Base-by-base conservation (phyloP, 2,797 vertebrate genomes). In the Hafferia zeledoni region DNA sequence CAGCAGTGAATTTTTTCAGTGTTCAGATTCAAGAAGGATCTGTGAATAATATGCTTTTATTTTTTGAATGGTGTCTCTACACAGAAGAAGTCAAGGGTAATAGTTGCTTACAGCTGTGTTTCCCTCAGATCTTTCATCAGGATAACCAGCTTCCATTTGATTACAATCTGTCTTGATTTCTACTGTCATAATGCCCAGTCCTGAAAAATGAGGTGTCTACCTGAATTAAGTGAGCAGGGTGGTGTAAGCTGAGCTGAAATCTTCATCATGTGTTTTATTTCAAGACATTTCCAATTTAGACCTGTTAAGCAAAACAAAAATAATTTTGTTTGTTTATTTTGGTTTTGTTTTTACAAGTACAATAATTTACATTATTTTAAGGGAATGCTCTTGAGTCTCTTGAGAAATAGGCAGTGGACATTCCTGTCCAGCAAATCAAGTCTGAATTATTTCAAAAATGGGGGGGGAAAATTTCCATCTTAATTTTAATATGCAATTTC, bases 121-220 rank as follows among this genome's bases (percentile, higher is more conserved):
- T 92, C 47, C 31, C 30, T 50, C 65, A 80, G 67, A 65, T 47
- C 55, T 82, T 92, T 86, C 53, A 28, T 78, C 71, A 67, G 53
- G 71, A 81, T 90, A 90, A 94, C 61, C 75, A 59, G 59, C 59
- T 93, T 91, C 43, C 22, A 8, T 75, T 83, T 67, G 56, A 84
- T 57, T 6, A 59, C 67, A 87, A 31, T 92, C 61, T 91, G 2
- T 94, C 80, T 95, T 92, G 77, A 88, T 96, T 96, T 95, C 28
- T 90, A 24, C 78, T 39, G 28, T 95, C 41, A 27, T 72, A 95
- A 39, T 33, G 49, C 47, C 80, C 70, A 28, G 46, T 76, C 35
- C 37, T 63, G 85, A 90, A 90, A 97, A 96, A 95, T 61, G 61
- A 94, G 90, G 24, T 74, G 57, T 59, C 85, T 92, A 12, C 33